A percentile compares a stretch with the other conserved stretches of the same genome.
Conservation (phyloP, 2,113 vertebrate genomes). For the Aptenodytes forsteri region DNA sequence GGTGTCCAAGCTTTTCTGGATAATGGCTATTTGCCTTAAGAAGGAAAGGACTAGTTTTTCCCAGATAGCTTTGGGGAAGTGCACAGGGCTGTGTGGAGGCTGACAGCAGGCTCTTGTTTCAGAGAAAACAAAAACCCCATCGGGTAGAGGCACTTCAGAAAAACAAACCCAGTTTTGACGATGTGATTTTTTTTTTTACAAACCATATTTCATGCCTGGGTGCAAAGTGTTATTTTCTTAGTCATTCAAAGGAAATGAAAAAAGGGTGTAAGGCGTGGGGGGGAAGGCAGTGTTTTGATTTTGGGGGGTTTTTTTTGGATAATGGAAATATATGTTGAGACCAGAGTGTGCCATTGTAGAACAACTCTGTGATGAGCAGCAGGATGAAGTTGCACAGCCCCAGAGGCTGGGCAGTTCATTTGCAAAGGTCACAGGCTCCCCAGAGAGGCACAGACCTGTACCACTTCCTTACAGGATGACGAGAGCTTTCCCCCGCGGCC, state of each 20-base stretch:
- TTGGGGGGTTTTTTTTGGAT: background rate
- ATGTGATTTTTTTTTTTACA: background rate
- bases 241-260: background rate
- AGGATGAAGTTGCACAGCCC: background rate
- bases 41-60: background rate
- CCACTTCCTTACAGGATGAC: background rate
- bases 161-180: background rate
- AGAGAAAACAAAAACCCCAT: background rate
- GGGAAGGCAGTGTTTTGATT: background rate
- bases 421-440: background rate
- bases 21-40: background rate
- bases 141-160: background rate
- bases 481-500: background rate
- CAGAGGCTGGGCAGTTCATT: background rate
- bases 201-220: background rate
- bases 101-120: background rate
- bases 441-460: background rate
- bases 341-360: background rate
- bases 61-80: background rate
- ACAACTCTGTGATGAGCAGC: background rate
- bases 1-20: background rate
- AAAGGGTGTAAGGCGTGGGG: background rate
- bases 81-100: background rate
- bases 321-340: background rate
- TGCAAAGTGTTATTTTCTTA: background rate